Evolutionary conservation across 2,113 vertebrate genomes (phyloP), one percentile per base, ranked within the genome.

Genomic region (Carlito syrichta): DNA sequence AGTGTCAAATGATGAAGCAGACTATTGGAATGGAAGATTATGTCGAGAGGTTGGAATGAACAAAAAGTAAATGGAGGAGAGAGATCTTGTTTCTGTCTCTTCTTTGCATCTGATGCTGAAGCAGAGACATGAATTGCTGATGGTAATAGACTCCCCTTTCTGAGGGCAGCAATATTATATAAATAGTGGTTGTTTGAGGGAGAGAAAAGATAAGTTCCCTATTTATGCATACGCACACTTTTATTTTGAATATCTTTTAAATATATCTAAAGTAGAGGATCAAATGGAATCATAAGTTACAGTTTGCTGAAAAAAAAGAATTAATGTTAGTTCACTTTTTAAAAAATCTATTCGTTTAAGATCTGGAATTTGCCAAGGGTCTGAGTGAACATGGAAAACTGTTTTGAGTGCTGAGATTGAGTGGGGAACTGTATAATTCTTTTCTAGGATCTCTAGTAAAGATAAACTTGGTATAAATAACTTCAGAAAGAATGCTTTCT

Each of bases 181-280:
- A 96, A 97, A 86, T 78, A 81, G 82, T 95, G 97, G 85, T 96
- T 97, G 84, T 96, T 94, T 45, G 79, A 96, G 96, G 89, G 60
- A 96, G 82, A 96, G 69, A 93, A 86, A 90, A 2, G 68, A 50
- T 88, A 87, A 73, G 92, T 96, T 97, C 56, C 20, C 78, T 27
- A 56, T 89, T 69, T 84, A 62, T 96, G n/a, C 32, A 6, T 77
- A 11, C 74, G 17, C 60, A 66, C 4, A 3, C 4, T 89, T 89
- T 96, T 23, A 27, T 96, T 97, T 77, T 86, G 74, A 97, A 92
- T 94, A 22, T 17, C 7, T 5, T 63, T 97, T 63, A 96, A 82
- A 74, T 56, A 5, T 77, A 40, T 40, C 9, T 71, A 35, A 91
- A n/a, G 12, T 58, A 23, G 71, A 84, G 6, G 30, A 30, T 81